Base-by-base conservation (phyloP, 2,113 vertebrate species). In the Athene cunicularia region DNA sequence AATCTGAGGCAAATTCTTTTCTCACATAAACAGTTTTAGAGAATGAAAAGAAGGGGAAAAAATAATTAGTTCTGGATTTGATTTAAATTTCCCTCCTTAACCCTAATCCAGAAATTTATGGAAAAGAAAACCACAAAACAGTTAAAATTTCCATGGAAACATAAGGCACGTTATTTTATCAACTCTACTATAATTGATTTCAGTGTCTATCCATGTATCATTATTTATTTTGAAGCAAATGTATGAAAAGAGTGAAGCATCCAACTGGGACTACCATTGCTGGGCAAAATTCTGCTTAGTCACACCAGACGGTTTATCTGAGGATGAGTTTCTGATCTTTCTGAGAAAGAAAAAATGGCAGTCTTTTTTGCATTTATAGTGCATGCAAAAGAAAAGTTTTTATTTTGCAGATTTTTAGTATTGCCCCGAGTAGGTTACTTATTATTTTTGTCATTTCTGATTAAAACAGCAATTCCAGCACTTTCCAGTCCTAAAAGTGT, bases 61-160 rank as follows among this genome's bases (percentile, higher is more conserved):
- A 17, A 30, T 12, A 30, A 0, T 1, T 41, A 32, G 50, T 49
- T 73, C 12, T 39, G 4, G 8, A 2, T 53, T 82, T 11, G 17
- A 52, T 71, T 80, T 50, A 75, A 4, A 18, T 67, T 83, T 75
- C 72, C 6, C 2, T 83, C 13, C 8, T 5, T 72, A 80, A 72
- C 2, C 0, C 5, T 27, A 20, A 49, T 37, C 3, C 19, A 49
- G 68, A 22, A 55, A 58, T 10, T 0, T 14, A 56, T 8, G 32
- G 9, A 73, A 56, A 81, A 72, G 2, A 59, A 83, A 83, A 13
- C 1, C 3, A 24, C 11, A 68, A 60, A 64, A 70, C 1, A 33
- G 2, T 21, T 85, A 64, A 68, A 50, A 68, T 60, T 89, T 84
- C 20, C 39, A 17, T 28, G 49, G 28, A 60, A 84, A 22, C 3